Conservation (phyloP, 2,797 vertebrate species). For the Simalia tracyae region DNA sequence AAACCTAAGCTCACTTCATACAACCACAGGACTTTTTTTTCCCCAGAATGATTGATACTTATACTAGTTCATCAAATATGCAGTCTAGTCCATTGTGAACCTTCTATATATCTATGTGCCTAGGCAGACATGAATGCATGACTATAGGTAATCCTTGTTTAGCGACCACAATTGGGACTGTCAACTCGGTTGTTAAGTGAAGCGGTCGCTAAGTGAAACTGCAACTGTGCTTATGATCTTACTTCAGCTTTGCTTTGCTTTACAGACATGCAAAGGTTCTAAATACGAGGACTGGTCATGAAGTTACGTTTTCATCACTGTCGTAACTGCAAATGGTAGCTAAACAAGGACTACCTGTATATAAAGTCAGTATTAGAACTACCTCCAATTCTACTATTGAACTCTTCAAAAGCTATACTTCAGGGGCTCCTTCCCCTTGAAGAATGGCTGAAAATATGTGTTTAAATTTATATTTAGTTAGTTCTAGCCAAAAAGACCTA, state of each 20-base stretch:
- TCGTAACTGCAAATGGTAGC: neutral
- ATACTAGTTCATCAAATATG: neutral
- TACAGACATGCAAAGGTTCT: neutral
- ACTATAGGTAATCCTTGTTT: neutral
- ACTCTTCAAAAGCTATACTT: neutral
- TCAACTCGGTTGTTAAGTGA: neutral
- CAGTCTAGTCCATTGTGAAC: neutral
- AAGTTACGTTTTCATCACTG: neutral
- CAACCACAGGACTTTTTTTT: neutral
- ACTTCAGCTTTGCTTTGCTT: neutral
- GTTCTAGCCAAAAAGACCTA: neutral
- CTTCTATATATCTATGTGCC: neutral
- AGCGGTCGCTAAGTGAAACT: neutral
- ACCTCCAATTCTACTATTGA: slow-evolving; percentile 14
- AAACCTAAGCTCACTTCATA: neutral
- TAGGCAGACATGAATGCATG: neutral
- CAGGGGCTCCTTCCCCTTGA: neutral
- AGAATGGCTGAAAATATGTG: neutral
- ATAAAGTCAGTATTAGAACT: neutral
- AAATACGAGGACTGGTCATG: neutral
- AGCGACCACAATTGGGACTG: neutral
- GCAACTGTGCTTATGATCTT: neutral
- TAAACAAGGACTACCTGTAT: neutral
- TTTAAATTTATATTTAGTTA: neutral
- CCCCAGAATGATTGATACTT: neutral